These are phyloP conservation scores for Lagorchestes hirsutus DNA, from an alignment of 2,797 vertebrate genomes.

Conservation along the genomic window DNA sequence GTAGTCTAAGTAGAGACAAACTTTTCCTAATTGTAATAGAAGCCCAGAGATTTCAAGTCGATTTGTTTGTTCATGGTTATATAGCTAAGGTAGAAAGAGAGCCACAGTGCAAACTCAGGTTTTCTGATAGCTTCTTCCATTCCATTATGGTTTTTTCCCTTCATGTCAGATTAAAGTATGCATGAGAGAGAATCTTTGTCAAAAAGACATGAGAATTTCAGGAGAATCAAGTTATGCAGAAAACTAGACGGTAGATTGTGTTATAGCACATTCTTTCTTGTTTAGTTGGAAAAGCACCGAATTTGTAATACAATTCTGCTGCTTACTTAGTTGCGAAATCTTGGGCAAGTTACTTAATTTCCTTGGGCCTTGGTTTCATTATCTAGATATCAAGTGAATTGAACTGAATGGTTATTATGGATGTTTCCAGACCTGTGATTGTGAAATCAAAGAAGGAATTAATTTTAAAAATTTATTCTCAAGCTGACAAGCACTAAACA, in stretches of 20 bases:
- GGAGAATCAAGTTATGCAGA: neutral
- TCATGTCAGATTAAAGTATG: neutral
- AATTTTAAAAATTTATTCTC: neutral
- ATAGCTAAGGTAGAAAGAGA: neutral
- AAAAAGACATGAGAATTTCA: neutral
- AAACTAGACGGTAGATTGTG: neutral
- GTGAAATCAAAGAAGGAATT: neutral
- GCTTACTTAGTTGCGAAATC: neutral
- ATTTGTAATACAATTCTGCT: neutral
- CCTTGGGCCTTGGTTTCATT: neutral
- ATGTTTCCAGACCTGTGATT: neutral
- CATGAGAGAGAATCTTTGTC: neutral
- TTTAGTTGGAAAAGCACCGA: neutral
- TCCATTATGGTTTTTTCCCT: neutral
- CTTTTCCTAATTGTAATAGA: neutral
- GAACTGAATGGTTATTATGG: neutral
- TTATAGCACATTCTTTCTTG: neutral
- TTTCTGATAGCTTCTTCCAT: neutral
- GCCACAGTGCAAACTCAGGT: neutral
- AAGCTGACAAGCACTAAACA: neutral
- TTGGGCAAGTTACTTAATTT: neutral
- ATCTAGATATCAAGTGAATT: too few relatives aligned
- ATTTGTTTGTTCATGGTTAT: neutral
- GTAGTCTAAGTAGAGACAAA: neutral
- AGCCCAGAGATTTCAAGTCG: neutral